phyloP scores from a whole-genome alignment of 2,888 invertebrate genomes.

The Mimumesa dahlbomi region DNA sequence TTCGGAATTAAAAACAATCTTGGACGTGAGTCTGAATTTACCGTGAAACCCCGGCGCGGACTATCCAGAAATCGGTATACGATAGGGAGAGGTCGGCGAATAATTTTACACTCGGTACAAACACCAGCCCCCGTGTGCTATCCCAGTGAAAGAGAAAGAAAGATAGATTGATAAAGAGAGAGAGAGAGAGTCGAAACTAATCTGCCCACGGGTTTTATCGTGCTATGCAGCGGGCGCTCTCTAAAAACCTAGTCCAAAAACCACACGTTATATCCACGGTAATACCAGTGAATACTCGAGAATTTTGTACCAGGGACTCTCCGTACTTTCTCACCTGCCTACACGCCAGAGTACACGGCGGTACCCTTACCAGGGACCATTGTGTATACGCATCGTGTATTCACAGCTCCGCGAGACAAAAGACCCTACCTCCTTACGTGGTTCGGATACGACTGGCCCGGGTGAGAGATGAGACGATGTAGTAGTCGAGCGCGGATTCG shows the following conservation, averaged over 20 bases:
- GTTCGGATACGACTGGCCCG: conserved; percentile 65
- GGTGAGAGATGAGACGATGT: conserved; percentile 52
- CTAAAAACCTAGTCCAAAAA: conserved; percentile 57
- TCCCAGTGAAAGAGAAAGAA: too few relatives aligned
- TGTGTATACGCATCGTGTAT: conserved; percentile 72
- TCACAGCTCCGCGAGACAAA: conserved; percentile 75
- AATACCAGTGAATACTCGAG: conserved; percentile 57
- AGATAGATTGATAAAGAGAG: too few relatives aligned
- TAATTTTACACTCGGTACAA: conserved; percentile 37
- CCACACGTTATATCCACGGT: conserved; percentile 56
- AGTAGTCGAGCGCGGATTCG: conserved; percentile 50
- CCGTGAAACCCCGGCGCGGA: conserved; percentile 1
- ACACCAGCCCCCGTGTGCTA: conserved; percentile 14
- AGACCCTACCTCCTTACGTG: conserved; percentile 72
- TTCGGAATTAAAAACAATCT: conserved; percentile 7
- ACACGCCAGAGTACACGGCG: conserved; percentile 59
- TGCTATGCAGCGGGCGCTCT: conserved; percentile 30
- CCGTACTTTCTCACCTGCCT: conserved; percentile 69
- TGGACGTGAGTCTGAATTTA: conserved; percentile 1
- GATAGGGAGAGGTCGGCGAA: conserved; percentile 21
- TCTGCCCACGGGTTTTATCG: conserved; percentile 44
- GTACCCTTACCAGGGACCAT: conserved; percentile 61
- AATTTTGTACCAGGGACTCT: conserved; percentile 53
- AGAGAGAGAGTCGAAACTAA: conserved; percentile 53
- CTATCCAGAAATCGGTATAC: background rate